Conservation (phyloP, 2,888 invertebrate species). For the Philereme transversata region DNA sequence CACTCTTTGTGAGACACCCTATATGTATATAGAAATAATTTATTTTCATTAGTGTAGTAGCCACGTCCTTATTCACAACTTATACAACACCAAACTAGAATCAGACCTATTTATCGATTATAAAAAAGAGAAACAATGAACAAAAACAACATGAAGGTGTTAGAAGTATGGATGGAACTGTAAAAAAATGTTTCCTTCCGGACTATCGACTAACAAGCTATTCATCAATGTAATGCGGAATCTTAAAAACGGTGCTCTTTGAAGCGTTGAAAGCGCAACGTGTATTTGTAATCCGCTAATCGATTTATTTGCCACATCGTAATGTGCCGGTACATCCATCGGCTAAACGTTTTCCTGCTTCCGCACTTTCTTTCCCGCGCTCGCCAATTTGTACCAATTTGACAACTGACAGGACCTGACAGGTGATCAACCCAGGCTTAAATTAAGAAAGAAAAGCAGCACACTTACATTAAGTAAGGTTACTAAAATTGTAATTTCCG, state of each 20-base stretch:
- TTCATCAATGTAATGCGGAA: slow-evolving; percentile 13
- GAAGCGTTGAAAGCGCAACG: slow-evolving; percentile 29
- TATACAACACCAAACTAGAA: no score
- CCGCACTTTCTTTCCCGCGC: slow-evolving; percentile 32
- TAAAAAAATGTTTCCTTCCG: slow-evolving; percentile 4
- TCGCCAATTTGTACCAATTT: slow-evolving; percentile 24
- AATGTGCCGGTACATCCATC: slow-evolving; percentile 9
- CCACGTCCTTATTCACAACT: no score
- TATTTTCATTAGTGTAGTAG: no score
- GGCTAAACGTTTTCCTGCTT: slow-evolving; percentile 31
- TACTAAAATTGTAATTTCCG: no score
- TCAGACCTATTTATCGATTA: no score
- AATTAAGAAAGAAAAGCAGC: not conserved
- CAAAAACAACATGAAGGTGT: not conserved
- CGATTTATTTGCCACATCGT: slow-evolving; percentile 29
- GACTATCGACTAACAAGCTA: not conserved
- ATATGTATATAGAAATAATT: no score
- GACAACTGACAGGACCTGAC: slow-evolving; percentile 21
- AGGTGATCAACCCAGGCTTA: slow-evolving; percentile 9
- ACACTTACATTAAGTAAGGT: no score
- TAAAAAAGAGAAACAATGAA: no score
- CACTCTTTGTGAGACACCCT: no score
- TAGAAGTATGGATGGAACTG: not conserved
- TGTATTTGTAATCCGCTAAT: slow-evolving; percentile 23
- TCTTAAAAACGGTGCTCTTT: slow-evolving; percentile 16